Evolutionary conservation across 2,113 vertebrate species (phyloP).

Genomic region (Lophura nycthemera): DNA sequence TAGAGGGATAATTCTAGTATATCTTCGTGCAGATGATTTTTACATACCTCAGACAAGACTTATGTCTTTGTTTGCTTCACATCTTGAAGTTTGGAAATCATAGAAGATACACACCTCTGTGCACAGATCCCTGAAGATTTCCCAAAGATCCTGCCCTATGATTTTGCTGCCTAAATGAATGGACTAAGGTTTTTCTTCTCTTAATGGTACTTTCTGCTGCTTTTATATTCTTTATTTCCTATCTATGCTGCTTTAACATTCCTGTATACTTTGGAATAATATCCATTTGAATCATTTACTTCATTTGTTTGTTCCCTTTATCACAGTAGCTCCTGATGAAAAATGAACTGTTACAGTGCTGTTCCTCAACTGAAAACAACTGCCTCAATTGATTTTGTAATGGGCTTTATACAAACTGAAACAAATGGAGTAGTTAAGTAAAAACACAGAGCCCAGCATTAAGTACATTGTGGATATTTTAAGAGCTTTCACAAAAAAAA

Average conservation of each 20-base stretch:
- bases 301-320: conserved; percentile 20
- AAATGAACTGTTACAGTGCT: neutral
- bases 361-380: conserved; percentile 52
- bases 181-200: neutral
- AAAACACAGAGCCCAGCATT: conserved; percentile 56
- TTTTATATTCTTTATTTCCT: neutral
- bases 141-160: neutral
- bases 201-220: neutral
- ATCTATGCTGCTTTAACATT: neutral
- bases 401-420: conserved; percentile 66
- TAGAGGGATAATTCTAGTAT: neutral
- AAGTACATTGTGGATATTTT: conserved; percentile 51
- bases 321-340: conserved; percentile 17
- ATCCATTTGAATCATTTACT: conserved; percentile 50
- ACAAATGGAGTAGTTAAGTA: conserved; percentile 68
- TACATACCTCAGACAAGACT: neutral
- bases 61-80: neutral
- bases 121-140: neutral
- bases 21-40: neutral
- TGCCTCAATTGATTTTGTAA: conserved; percentile 69
- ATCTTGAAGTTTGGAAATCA: neutral
- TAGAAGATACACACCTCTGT: neutral
- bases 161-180: neutral
- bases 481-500: conserved; percentile 64
- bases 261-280: neutral